Evolutionary conservation across 1,140 invertebrate genomes (phyloP).

Genomic region (Dufourea novaeangliae): DNA sequence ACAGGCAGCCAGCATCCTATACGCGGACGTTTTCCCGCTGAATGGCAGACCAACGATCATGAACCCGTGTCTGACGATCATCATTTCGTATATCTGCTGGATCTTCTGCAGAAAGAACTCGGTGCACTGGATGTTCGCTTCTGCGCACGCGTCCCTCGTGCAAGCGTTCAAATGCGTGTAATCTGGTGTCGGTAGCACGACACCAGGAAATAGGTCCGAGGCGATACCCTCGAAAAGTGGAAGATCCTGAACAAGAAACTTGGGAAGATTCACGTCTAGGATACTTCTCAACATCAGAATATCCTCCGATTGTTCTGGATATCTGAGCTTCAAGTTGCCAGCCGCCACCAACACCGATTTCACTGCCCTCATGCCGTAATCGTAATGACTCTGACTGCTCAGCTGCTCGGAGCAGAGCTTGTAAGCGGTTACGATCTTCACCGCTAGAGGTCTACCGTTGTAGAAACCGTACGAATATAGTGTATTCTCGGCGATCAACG

Average conservation of each 20-base stretch:
- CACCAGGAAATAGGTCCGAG: slow-evolving; percentile 95
- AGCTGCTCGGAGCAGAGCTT: slow-evolving; percentile 96
- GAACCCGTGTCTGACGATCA: slow-evolving; percentile 94
- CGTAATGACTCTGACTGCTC: slow-evolving; percentile 96
- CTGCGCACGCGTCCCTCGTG: slow-evolving; percentile 85
- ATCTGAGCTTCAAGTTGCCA: slow-evolving; percentile 93
- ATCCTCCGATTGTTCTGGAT: slow-evolving; percentile 92
- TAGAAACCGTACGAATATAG: slow-evolving; percentile 96
- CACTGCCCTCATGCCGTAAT: slow-evolving; percentile 95
- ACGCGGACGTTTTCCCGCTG: slow-evolving; percentile 92
- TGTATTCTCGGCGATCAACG: slow-evolving; percentile 96
- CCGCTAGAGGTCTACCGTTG: slow-evolving; percentile 92
- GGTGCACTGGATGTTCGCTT: slow-evolving; percentile 92
- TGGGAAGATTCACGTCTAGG: slow-evolving; percentile 96
- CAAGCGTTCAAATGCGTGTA: slow-evolving; percentile 83
- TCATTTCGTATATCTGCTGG: slow-evolving; percentile 98
- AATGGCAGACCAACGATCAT: slow-evolving; percentile 96
- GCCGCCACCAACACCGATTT: slow-evolving; percentile 95
- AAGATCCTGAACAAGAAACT: slow-evolving; percentile 94
- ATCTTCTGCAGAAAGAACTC: slow-evolving; percentile 94
- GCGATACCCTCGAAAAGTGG: slow-evolving; percentile 93
- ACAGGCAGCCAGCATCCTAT: slow-evolving; percentile 89
- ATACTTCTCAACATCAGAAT: slow-evolving; percentile 93
- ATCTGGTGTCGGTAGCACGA: slow-evolving; percentile 89
- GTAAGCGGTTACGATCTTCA: slow-evolving; percentile 98